These are phyloP conservation scores for Tachyglossus aculeatus DNA, from an alignment of 2,797 vertebrate genomes.

Conservation along the genomic window DNA sequence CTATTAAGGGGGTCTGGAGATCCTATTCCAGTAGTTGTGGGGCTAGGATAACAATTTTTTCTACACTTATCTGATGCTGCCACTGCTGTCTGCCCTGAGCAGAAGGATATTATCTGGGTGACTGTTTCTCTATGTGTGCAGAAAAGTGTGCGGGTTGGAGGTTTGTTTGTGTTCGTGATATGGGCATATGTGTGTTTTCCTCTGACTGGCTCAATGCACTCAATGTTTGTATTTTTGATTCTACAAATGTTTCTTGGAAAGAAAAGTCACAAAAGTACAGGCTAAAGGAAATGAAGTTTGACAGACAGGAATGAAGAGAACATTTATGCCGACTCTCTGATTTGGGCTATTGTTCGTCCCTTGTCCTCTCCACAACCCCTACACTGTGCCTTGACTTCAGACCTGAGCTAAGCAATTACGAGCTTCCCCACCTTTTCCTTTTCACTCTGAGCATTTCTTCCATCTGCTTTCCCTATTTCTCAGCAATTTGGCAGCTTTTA, in stretches of 20 bases:
- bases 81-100: too few relatives aligned
- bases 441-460: neutral
- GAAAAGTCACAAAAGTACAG: neutral
- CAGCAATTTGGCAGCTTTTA: fast-evolving
- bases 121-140: too few relatives aligned
- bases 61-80: too few relatives aligned
- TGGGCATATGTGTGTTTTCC: neutral
- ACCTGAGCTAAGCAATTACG: neutral
- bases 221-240: neutral
- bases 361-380: fast-evolving
- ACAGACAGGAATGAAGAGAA: too few relatives aligned
- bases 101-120: too few relatives aligned
- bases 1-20: too few relatives aligned
- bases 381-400: neutral
- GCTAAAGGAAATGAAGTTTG: fast-evolving
- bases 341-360: neutral
- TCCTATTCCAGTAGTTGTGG: too few relatives aligned
- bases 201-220: neutral
- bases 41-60: too few relatives aligned
- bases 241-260: neutral
- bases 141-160: too few relatives aligned
- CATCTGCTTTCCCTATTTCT: neutral
- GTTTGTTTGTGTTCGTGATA: neutral
- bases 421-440: neutral
- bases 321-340: fast-evolving